These are phyloP conservation scores for Caerostris darwini DNA, from an alignment of 1,140 invertebrate genomes.

Conservation along the genomic window DNA sequence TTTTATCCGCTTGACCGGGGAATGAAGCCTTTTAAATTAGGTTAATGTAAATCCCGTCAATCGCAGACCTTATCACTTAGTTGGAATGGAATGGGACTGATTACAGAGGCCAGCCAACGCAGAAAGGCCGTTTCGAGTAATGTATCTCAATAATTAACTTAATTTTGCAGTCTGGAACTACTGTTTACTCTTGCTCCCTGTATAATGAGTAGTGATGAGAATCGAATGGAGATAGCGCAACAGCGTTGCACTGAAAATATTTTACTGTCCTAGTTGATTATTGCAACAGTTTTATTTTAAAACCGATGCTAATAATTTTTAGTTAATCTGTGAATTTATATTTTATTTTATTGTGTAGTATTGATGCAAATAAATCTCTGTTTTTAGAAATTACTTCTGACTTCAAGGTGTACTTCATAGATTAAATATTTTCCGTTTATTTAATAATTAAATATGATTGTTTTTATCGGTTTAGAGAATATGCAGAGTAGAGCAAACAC, in stretches of 20 bases:
- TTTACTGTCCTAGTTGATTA: background rate
- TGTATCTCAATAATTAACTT: slow-evolving; percentile 57
- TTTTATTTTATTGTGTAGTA: background rate
- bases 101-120: background rate
- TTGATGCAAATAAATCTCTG: background rate
- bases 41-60: slow-evolving; percentile 54
- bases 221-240: background rate
- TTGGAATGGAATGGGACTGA: slow-evolving; percentile 41
- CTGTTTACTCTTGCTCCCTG: slow-evolving; percentile 19
- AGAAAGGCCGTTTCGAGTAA: slow-evolving; percentile 25
- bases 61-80: slow-evolving; percentile 48
- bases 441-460: too few relatives aligned
- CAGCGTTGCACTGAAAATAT: background rate
- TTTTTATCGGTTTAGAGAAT: too few relatives aligned
- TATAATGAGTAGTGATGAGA: slow-evolving; percentile 18
- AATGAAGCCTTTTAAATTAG: slow-evolving; percentile 54
- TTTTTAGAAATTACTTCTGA: background rate
- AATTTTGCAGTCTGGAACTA: slow-evolving; percentile 28
- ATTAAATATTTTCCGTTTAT: too few relatives aligned
- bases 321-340: background rate
- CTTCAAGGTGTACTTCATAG: too few relatives aligned
- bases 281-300: background rate
- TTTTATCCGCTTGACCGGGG: slow-evolving; percentile 48
- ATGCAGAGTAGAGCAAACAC: too few relatives aligned
- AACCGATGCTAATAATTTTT: too few relatives aligned